Percentiles rank a stretch among this genome's conserved stretches.
Evolutionary conservation across 2,888 invertebrate species (phyloP).

Genomic region (Hyles lineata): DNA sequence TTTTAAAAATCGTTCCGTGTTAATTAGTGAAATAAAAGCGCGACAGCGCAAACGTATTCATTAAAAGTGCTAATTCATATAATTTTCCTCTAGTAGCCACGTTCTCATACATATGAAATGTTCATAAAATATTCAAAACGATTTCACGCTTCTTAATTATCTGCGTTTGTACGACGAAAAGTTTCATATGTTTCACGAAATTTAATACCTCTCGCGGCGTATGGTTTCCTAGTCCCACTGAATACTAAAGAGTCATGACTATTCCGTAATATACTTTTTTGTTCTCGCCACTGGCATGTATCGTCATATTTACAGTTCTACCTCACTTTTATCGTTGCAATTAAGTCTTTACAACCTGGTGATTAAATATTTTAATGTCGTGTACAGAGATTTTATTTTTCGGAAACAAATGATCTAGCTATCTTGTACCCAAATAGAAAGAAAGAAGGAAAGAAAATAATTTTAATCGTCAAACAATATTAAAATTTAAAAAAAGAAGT

Average conservation of each 20-base stretch:
- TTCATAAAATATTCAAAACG: conserved; percentile 83
- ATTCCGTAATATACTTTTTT: background rate
- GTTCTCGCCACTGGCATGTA: background rate
- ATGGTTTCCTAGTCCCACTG: conserved; percentile 31
- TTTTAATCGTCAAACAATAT: no score
- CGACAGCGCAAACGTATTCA: conserved; percentile 65
- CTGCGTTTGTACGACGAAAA: conserved; percentile 76
- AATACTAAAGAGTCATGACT: conserved; percentile 2
- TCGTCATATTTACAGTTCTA: no score
- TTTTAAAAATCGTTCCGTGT: background rate
- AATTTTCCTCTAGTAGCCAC: conserved; percentile 77
- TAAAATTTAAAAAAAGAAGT: no score
- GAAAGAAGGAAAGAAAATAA: no score
- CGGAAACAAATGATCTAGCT: no score
- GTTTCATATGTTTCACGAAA: conserved; percentile 60
- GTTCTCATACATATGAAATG: conserved; percentile 82
- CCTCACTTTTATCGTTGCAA: no score
- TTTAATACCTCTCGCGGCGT: conserved; percentile 37
- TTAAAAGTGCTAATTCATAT: conserved; percentile 77
- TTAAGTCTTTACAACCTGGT: no score
- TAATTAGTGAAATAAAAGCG: conserved; percentile 19
- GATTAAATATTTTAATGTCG: no score
- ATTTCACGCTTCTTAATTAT: conserved; percentile 83
- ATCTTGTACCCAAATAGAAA: no score
- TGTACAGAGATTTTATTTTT: no score